Conservation (phyloP, 30 jellyfish, hydroid and myxozoan species). For the Sanderia malayensis region DNA sequence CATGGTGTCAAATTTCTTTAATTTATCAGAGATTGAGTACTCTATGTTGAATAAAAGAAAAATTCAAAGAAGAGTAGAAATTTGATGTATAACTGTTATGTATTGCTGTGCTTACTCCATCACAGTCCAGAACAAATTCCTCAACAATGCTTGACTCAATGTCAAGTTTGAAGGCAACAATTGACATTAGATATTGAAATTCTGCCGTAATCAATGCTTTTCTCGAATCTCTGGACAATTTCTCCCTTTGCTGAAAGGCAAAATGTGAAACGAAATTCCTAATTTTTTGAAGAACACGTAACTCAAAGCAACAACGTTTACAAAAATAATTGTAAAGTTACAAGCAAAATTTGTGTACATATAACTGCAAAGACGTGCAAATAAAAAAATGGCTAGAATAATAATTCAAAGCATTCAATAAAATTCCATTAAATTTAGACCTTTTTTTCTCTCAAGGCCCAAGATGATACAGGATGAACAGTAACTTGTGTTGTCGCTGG, state of each 20-base stretch:
- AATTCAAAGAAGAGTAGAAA: background rate
- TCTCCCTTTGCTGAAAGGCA: constrained; percentile 58
- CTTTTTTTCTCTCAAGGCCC: constrained; percentile 50
- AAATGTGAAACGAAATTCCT: too few relatives aligned
- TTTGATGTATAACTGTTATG: background rate
- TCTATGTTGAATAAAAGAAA: too few relatives aligned
- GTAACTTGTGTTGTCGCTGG: constrained; percentile 24
- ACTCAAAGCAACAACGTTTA: too few relatives aligned
- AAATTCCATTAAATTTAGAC: constrained; percentile 6
- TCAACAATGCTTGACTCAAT: constrained; percentile 55
- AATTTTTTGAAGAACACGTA: too few relatives aligned
- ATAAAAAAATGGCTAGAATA: too few relatives aligned
- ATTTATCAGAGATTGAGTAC: too few relatives aligned
- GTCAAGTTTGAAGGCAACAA: constrained; percentile 67
- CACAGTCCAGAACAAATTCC: constrained; percentile 77
- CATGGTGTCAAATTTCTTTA: too few relatives aligned
- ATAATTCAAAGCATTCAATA: background rate
- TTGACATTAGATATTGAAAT: constrained; percentile 62
- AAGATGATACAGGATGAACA: constrained; percentile 59
- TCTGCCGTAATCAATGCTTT: constrained; percentile 67
- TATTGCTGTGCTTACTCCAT: constrained; percentile 49
- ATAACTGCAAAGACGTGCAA: too few relatives aligned
- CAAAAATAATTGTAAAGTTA: too few relatives aligned
- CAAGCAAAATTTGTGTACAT: too few relatives aligned
- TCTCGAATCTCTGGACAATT: constrained; percentile 58